Percentiles rank a stretch among this genome's conserved stretches.
These are phyloP conservation scores for Halcyon badia DNA, from an alignment of 2,797 vertebrate genomes.

Conservation along the genomic window DNA sequence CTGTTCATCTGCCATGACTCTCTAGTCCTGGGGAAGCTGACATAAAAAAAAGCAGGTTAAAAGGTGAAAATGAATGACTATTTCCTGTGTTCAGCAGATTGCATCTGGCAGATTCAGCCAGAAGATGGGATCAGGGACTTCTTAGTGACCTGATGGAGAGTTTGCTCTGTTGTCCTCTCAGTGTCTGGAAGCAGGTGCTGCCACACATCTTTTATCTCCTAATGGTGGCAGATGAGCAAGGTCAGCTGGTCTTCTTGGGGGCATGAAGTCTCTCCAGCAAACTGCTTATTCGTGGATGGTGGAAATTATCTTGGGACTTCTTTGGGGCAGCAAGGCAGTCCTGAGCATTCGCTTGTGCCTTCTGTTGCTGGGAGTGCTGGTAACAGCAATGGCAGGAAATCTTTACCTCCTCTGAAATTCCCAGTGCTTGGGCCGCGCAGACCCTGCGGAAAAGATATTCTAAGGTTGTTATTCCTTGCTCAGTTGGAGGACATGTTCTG, in stretches of 20 bases:
- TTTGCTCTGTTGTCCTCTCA: neutral
- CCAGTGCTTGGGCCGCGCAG: neutral
- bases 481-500: neutral
- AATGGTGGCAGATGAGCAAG: neutral
- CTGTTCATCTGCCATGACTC: neutral
- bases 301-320: neutral
- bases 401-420: neutral
- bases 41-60: neutral
- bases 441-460: neutral
- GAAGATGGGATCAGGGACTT: neutral
- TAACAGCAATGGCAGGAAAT: neutral
- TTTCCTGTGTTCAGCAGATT: neutral
- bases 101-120: neutral
- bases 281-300: neutral
- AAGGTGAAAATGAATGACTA: neutral
- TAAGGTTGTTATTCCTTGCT: neutral
- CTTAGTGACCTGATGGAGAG: neutral
- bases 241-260: neutral
- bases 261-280: neutral
- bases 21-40: neutral
- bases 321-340: neutral
- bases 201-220: neutral
- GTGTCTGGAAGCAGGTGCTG: neutral
- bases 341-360: neutral
- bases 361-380: neutral